These are phyloP conservation scores for Aethes cnicana DNA, from an alignment of 2,888 invertebrate species.

Conservation along the genomic window DNA sequence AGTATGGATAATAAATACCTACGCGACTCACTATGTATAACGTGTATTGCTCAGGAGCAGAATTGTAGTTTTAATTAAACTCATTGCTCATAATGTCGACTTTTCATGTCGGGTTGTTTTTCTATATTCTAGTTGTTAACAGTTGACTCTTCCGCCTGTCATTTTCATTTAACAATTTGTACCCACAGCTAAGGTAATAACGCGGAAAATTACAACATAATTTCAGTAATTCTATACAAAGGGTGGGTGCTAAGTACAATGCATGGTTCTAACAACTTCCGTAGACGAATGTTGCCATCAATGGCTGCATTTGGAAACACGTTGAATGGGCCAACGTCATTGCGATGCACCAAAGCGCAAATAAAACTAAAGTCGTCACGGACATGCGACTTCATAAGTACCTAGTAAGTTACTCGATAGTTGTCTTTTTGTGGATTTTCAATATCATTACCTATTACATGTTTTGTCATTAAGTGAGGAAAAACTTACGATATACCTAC, in stretches of 20 bases:
- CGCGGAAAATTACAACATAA: slow-evolving; percentile 27
- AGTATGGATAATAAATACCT: no score
- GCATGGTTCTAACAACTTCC: slow-evolving; percentile 53
- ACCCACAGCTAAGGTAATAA: slow-evolving; percentile 14
- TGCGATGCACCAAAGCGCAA: slow-evolving; percentile 19
- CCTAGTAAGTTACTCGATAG: no score
- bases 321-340: slow-evolving; percentile 41
- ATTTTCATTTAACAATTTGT: slow-evolving; percentile 3
- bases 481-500: no score
- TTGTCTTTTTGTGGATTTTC: no score
- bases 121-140: no score
- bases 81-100: no score
- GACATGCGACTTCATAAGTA: neutral
- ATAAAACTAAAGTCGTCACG: slow-evolving; percentile 3
- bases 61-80: no score
- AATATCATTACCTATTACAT: no score
- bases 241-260: slow-evolving; percentile 33
- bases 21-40: no score
- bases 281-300: slow-evolving; percentile 48
- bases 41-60: no score
- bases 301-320: slow-evolving; percentile 53
- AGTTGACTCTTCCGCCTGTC: neutral
- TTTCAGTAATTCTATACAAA: slow-evolving; percentile 6
- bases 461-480: no score
- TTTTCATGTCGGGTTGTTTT: no score